A percentile compares a stretch with the other conserved stretches of the same genome.
These are phyloP conservation scores for Microctenopoma lineatum DNA, from an alignment of 2,797 vertebrate species.

Conservation along the genomic window DNA sequence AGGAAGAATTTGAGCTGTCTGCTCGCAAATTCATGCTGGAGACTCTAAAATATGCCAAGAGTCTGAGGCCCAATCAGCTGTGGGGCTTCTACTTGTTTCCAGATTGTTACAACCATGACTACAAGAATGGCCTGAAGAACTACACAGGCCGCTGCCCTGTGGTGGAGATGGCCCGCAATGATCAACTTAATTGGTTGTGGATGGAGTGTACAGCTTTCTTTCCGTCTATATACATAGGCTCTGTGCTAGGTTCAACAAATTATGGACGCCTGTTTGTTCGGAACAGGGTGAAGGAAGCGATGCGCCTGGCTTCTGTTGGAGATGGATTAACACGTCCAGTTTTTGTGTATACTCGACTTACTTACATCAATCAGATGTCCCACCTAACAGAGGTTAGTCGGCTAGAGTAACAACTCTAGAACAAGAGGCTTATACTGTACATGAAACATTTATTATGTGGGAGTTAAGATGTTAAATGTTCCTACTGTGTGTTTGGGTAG, in stretches of 20 bases:
- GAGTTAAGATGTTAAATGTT: background rate
- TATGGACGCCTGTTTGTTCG: constrained; percentile 92
- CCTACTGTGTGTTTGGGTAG: background rate
- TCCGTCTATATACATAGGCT: constrained; percentile 92
- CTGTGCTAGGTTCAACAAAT: constrained; percentile 80
- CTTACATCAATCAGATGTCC: constrained; percentile 84
- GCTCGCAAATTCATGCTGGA: constrained; percentile 91
- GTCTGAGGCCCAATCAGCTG: constrained; percentile 87
- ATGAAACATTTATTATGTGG: background rate
- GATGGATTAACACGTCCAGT: constrained; percentile 88
- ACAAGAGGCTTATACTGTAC: background rate
- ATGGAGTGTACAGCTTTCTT: constrained; percentile 92
- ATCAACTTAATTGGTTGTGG: constrained; percentile 95
- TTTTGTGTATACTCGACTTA: constrained; percentile 93
- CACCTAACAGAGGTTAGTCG: constrained; percentile 89
- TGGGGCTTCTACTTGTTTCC: constrained; percentile 99
- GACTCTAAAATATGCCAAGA: constrained; percentile 89
- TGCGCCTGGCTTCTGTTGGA: constrained; percentile 91
- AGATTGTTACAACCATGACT: constrained; percentile 98
- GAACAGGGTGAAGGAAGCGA: constrained; percentile 92
- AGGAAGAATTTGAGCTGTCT: constrained; percentile 90
- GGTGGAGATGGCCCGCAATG: constrained; percentile 88
- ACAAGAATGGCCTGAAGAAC: constrained; percentile 85
- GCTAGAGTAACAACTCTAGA: background rate
- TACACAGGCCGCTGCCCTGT: constrained; percentile 93